Conservation (phyloP, 2,797 vertebrate genomes). For the Chrysocyon brachyurus region DNA sequence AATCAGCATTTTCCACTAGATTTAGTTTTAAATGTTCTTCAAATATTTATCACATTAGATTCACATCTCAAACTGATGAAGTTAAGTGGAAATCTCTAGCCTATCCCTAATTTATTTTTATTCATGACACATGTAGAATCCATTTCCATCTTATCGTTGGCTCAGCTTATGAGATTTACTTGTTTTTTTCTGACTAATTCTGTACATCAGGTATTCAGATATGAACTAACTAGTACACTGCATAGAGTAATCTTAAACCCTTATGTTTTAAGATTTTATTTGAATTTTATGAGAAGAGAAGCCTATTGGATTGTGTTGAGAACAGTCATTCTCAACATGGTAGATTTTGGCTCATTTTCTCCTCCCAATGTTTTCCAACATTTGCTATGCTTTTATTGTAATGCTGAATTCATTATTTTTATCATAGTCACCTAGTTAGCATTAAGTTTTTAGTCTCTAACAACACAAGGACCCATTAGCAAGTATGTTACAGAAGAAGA, state of each 20-base stretch:
- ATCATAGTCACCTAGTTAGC: neutral
- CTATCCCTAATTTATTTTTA: constrained; percentile 63
- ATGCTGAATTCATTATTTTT: neutral
- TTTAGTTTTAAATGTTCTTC: constrained; percentile 64
- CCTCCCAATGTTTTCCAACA: neutral
- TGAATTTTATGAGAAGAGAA: constrained; percentile 69
- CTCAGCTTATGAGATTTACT: neutral
- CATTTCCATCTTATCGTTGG: constrained; percentile 3
- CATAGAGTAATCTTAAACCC: constrained; percentile 36
- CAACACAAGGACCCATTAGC: neutral
- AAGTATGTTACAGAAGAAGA: neutral
- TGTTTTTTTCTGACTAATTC: constrained; percentile 27
- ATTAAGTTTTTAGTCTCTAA: constrained; percentile 35
- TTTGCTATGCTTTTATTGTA: constrained; percentile 55
- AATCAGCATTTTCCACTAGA: constrained; percentile 49
- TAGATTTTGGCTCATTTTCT: neutral
- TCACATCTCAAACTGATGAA: neutral
- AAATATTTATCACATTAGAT: constrained; percentile 35
- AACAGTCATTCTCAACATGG: neutral
- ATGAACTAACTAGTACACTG: neutral
- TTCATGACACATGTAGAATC: constrained; percentile 8
- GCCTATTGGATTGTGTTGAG: neutral
- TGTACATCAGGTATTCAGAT: constrained; percentile 4
- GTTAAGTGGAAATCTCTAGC: neutral
- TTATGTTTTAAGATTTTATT: constrained; percentile 1